Evolutionary conservation across 1,140 invertebrate genomes (phyloP).

Genomic region (Cherax destructor): DNA sequence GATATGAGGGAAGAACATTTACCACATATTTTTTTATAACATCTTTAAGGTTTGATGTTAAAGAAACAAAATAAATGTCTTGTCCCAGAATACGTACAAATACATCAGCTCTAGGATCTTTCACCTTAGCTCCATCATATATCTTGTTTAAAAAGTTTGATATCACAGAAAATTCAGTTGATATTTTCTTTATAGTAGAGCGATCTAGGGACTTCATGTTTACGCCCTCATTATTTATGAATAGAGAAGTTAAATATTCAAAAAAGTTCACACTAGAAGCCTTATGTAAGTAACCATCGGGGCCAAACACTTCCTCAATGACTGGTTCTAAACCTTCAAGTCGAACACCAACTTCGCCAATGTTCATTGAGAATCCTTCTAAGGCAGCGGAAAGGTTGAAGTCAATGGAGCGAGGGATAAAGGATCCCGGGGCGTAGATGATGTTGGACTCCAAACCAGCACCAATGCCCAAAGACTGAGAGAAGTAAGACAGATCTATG

Average conservation of each 20-base stretch:
- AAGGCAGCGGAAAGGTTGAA: slow-evolving; percentile 33
- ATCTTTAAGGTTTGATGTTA: slow-evolving; percentile 12
- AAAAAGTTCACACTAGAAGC: slow-evolving; percentile 9
- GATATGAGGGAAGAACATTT: background rate
- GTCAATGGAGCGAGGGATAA: slow-evolving; percentile 51
- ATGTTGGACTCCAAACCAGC: slow-evolving; percentile 54
- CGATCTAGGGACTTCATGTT: background rate
- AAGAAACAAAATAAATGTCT: slow-evolving; percentile 39
- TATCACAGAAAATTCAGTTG: slow-evolving; percentile 22
- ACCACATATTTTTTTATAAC: background rate
- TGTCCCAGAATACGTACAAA: slow-evolving; percentile 44
- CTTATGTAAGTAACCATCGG: slow-evolving; percentile 28
- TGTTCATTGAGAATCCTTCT: slow-evolving; percentile 7
- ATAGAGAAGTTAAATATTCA: background rate
- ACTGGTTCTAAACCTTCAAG: slow-evolving; percentile 39
- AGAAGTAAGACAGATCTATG: slow-evolving; percentile 39
- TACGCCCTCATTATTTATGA: background rate
- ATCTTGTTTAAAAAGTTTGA: slow-evolving; percentile 21
- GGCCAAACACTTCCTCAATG: slow-evolving; percentile 35
- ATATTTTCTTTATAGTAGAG: background rate
- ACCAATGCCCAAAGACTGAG: slow-evolving; percentile 26
- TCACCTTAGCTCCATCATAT: background rate
- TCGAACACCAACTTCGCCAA: slow-evolving; percentile 36
- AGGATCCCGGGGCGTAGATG: slow-evolving; percentile 56
- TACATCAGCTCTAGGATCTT: slow-evolving; percentile 1